These are phyloP conservation scores for Embidobia sp. DNA, from an alignment of 2,888 invertebrate genomes.

Conservation along the genomic window DNA sequence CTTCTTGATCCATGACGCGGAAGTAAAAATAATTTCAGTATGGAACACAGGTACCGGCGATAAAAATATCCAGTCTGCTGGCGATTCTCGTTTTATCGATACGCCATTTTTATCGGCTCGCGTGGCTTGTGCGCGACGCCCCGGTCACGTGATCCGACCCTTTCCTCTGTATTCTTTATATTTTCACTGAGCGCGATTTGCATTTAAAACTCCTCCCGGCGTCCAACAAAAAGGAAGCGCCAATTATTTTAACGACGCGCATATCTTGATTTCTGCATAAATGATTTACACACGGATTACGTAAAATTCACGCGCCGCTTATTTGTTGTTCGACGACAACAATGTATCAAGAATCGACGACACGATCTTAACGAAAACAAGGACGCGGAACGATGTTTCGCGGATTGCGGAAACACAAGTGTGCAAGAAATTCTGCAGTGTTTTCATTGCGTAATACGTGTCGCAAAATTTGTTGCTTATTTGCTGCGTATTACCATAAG, in stretches of 20 bases:
- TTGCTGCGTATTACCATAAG: too few relatives aligned
- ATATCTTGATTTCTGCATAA: neutral
- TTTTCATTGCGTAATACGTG: neutral
- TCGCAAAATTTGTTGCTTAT: neutral
- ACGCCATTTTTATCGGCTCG: slow-evolving; percentile 42
- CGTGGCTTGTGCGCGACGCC: slow-evolving; percentile 30
- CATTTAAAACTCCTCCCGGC: slow-evolving; percentile 7
- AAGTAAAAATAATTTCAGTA: slow-evolving; percentile 53
- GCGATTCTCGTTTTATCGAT: slow-evolving; percentile 45
- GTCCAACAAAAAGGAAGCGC: slow-evolving; percentile 1
- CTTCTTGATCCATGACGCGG: slow-evolving; percentile 40
- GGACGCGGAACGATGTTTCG: slow-evolving; percentile 9
- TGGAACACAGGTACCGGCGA: slow-evolving; percentile 33
- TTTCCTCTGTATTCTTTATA: slow-evolving; percentile 15
- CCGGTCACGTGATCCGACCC: slow-evolving; percentile 37
- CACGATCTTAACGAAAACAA: slow-evolving; percentile 8
- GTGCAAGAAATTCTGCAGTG: neutral
- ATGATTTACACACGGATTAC: slow-evolving; percentile 3
- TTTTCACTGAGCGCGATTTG: slow-evolving; percentile 18
- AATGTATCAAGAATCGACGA: slow-evolving; percentile 5
- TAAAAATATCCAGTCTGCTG: slow-evolving; percentile 49
- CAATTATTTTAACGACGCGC: slow-evolving; percentile 18
- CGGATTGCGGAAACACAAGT: slow-evolving; percentile 1
- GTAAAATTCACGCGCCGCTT: slow-evolving; percentile 13
- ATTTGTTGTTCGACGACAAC: slow-evolving; percentile 6